These are phyloP conservation scores for Drosophila murphyi DNA, from an alignment of 1,140 invertebrate species.

Conservation along the genomic window DNA sequence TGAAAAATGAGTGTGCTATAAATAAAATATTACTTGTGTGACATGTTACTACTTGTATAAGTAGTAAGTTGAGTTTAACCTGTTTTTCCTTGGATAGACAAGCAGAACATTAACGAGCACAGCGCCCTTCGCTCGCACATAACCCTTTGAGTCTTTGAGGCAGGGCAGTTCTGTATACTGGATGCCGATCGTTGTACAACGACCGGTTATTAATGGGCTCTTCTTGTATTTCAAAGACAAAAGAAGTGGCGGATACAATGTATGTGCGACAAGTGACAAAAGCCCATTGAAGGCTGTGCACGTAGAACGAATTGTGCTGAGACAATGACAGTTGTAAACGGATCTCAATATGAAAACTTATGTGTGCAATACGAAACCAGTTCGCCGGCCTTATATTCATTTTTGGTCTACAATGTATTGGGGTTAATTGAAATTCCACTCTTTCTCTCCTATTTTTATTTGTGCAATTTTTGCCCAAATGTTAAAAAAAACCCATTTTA, in stretches of 20 bases:
- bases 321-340: constrained; percentile 11
- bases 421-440: constrained; percentile 69
- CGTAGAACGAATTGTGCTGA: constrained; percentile 28
- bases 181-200: constrained; percentile 1
- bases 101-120: constrained; percentile 57
- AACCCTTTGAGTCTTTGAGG: constrained; percentile 31
- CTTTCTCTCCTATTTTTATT: constrained; percentile 36
- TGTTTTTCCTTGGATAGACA: constrained; percentile 3
- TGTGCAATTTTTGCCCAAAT: constrained; percentile 61
- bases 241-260: constrained; percentile 2
- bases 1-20: constrained; percentile 38
- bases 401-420: constrained; percentile 35
- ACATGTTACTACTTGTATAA: neutral
- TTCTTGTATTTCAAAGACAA: constrained; percentile 12
- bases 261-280: constrained; percentile 3
- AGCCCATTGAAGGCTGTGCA: constrained; percentile 20
- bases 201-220: constrained; percentile 36
- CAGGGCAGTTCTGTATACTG: constrained; percentile 50
- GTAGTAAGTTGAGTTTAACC: constrained; percentile 17
- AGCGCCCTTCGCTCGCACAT: constrained; percentile 49
- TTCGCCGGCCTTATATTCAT: constrained; percentile 2
- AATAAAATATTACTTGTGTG: constrained; percentile 28
- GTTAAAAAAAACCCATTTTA: constrained; percentile 39
- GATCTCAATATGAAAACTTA: neutral
- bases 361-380: neutral